These are phyloP conservation scores for Aporrectodea caliginosa DNA, from an alignment of 1,140 invertebrate genomes.

Conservation along the genomic window DNA sequence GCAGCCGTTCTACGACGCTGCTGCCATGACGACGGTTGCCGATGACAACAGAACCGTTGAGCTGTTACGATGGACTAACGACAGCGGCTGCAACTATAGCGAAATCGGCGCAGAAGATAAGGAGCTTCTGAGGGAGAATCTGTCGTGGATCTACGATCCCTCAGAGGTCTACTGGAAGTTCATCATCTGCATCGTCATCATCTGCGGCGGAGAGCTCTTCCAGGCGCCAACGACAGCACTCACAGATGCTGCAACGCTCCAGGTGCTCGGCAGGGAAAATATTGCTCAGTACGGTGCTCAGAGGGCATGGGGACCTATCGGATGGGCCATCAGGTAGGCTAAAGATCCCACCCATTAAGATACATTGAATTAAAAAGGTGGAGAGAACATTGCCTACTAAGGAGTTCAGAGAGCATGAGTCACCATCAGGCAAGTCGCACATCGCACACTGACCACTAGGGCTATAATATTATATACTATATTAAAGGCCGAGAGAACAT, in stretches of 20 bases:
- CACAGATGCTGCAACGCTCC: conserved; percentile 10
- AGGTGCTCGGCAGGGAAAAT: conserved; percentile 8
- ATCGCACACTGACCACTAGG: no score
- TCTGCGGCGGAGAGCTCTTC: conserved; percentile 19
- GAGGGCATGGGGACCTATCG: conserved; percentile 22
- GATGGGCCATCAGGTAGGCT: conserved; percentile 18
- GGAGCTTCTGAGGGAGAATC: background rate
- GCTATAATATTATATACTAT: no score
- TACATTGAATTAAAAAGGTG: no score
- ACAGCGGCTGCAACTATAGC: background rate
- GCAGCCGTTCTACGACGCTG: no score
- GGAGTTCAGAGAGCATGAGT: no score
- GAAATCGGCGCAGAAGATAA: background rate
- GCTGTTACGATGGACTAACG: background rate
- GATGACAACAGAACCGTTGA: background rate
- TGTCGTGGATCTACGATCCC: conserved; percentile 9
- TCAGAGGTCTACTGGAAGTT: background rate
- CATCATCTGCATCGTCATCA: conserved; percentile 8
- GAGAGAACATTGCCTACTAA: no score
- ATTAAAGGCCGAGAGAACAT: no score
- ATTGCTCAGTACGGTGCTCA: conserved; percentile 7
- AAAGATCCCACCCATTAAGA: no score
- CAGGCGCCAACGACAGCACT: conserved; percentile 17
- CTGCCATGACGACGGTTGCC: background rate
- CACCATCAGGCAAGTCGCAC: no score